A percentile compares a stretch with the other conserved stretches of the same genome.
Conservation (phyloP, 1,140 invertebrate species). For the Procambarus clarkii region DNA sequence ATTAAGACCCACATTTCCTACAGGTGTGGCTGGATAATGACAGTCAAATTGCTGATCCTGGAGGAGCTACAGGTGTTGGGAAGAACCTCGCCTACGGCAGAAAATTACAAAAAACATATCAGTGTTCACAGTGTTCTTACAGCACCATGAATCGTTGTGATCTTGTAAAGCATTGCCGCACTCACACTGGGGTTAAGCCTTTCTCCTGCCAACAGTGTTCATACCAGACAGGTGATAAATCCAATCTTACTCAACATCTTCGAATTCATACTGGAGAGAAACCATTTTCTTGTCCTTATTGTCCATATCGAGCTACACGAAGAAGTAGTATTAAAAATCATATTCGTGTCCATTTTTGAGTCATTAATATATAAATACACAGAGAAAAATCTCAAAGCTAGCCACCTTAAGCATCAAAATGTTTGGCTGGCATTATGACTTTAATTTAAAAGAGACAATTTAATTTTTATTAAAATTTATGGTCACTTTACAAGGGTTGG, state of each 20-base stretch:
- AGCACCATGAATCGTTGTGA: slow-evolving; percentile 56
- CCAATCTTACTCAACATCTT: slow-evolving; percentile 47
- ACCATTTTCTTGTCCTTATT: slow-evolving; percentile 49
- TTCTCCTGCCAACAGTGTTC: slow-evolving; percentile 48
- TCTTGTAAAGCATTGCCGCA: slow-evolving; percentile 55
- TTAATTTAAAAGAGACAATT: too few relatives aligned
- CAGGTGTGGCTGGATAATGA: slow-evolving; percentile 62
- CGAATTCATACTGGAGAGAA: slow-evolving; percentile 58
- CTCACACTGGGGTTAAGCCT: slow-evolving; percentile 51
- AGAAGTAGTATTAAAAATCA: slow-evolving; percentile 67
- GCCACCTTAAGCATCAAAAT: background rate
- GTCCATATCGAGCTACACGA: slow-evolving; percentile 61
- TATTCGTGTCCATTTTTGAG: slow-evolving; percentile 54
- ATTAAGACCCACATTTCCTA: slow-evolving; percentile 60
- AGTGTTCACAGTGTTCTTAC: slow-evolving; percentile 50
- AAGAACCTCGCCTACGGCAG: slow-evolving; percentile 36
- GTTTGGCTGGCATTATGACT: too few relatives aligned
- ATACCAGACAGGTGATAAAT: slow-evolving; percentile 58
- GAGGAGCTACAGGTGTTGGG: slow-evolving; percentile 38
- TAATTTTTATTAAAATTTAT: too few relatives aligned
- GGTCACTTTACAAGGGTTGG: too few relatives aligned
- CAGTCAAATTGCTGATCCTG: slow-evolving; percentile 45
- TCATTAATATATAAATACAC: background rate
- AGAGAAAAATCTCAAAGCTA: background rate
- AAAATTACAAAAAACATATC: slow-evolving; percentile 52